phyloP scores from a whole-genome alignment of 2,888 invertebrate species.

The Opisthograptis luteolata region DNA sequence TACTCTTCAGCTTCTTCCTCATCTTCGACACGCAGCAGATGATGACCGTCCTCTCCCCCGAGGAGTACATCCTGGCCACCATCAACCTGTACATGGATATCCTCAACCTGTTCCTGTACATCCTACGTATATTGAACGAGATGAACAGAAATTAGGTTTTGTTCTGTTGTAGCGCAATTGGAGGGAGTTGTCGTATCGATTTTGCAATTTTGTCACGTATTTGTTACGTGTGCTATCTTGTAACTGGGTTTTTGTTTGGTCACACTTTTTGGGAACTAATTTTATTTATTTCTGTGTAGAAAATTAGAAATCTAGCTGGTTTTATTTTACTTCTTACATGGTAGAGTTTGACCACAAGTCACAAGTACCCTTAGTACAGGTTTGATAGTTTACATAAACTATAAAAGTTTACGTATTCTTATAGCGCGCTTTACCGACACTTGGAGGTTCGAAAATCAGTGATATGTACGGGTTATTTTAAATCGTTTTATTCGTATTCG shows the following conservation, averaged over 20 bases:
- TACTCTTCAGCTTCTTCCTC: constrained; percentile 92
- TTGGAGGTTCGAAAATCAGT: too few relatives aligned
- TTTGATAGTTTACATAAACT: too few relatives aligned
- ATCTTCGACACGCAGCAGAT: constrained; percentile 94
- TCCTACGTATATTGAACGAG: constrained; percentile 89
- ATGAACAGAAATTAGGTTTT: constrained; percentile 81
- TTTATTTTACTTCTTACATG: too few relatives aligned
- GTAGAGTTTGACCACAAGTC: too few relatives aligned
- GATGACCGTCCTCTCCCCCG: constrained; percentile 91
- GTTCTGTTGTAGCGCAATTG: constrained; percentile 11
- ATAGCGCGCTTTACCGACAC: too few relatives aligned
- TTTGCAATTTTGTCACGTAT: background rate
- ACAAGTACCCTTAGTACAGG: too few relatives aligned
- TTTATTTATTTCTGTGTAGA: too few relatives aligned
- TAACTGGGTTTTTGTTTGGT: background rate
- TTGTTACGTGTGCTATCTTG: background rate
- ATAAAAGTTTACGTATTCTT: too few relatives aligned
- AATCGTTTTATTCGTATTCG: too few relatives aligned
- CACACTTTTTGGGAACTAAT: too few relatives aligned
- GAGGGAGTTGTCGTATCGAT: background rate
- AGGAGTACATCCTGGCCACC: constrained; percentile 94
- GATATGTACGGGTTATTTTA: too few relatives aligned
- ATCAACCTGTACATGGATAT: constrained; percentile 95
- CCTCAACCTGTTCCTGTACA: constrained; percentile 92
- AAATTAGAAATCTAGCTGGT: too few relatives aligned